Evolutionary conservation across 2,888 invertebrate species (phyloP).

Genomic region (Pollenia angustigena): DNA sequence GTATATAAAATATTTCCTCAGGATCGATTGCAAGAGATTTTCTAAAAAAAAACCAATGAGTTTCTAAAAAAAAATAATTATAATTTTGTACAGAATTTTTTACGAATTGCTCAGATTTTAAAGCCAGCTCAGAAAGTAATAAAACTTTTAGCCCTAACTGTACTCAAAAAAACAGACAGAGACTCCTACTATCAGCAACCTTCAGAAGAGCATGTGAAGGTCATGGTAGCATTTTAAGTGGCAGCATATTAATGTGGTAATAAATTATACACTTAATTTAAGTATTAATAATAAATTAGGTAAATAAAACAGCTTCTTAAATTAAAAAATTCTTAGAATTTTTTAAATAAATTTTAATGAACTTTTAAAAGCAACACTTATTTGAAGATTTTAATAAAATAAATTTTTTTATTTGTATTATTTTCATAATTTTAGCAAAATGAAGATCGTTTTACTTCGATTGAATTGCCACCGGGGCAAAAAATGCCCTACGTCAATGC

Average conservation of each 20-base stretch:
- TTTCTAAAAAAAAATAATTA: no score
- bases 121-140: no score
- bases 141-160: constrained; percentile 2
- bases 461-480: constrained; percentile 76
- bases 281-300: constrained; percentile 41
- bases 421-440: constrained; percentile 77
- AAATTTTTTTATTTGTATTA: not conserved
- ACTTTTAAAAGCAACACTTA: constrained; percentile 4
- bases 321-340: constrained; percentile 19
- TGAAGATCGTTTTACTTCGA: constrained; percentile 79
- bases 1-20: no score
- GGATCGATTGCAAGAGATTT: no score
- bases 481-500: constrained; percentile 71
- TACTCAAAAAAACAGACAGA: not conserved
- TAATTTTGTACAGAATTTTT: no score
- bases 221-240: constrained; percentile 47
- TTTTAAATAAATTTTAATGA: constrained; percentile 3
- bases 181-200: not conserved
- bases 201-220: constrained; percentile 15
- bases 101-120: no score
- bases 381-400: not conserved
- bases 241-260: constrained; percentile 52
- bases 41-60: no score
- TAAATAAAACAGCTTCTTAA: constrained; percentile 25
- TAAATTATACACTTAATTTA: constrained; percentile 49